A percentile compares a stretch with the other conserved stretches of the same genome.
Conservation (phyloP, 2,888 invertebrate species). For the Thera obeliscata region DNA sequence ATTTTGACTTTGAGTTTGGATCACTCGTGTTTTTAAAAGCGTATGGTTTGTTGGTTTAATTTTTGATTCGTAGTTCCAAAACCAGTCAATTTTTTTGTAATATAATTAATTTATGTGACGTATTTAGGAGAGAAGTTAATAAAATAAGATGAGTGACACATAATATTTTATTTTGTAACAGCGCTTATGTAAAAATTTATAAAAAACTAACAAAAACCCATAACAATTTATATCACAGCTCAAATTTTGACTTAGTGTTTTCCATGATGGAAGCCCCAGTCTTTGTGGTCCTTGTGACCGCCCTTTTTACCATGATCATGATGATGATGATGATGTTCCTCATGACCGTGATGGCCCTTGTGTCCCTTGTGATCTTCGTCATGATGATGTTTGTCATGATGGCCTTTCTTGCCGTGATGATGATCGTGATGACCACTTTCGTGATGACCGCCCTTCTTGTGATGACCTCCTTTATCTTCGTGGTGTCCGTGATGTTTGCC, state of each 20-base stretch:
- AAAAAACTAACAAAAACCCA: conserved; percentile 58
- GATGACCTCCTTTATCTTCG: conserved; percentile 70
- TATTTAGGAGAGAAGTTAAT: too few species aligned
- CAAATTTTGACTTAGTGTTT: conserved; percentile 68
- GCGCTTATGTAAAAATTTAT: conserved; percentile 51
- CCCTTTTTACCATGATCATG: conserved; percentile 81
- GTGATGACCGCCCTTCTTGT: conserved; percentile 79
- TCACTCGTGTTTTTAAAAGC: too few species aligned
- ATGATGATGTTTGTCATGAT: conserved; percentile 77
- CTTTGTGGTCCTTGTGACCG: conserved; percentile 74
- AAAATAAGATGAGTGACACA: not conserved
- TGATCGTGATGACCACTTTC: conserved; percentile 76
- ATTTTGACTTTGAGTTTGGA: too few species aligned
- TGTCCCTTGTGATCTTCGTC: conserved; percentile 78
- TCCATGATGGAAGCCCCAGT: conserved; percentile 78
- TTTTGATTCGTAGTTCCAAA: too few species aligned
- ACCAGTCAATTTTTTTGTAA: too few species aligned
- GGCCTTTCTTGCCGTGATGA: conserved; percentile 76
- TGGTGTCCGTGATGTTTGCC: conserved; percentile 78
- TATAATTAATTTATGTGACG: too few species aligned
- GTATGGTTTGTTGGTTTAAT: too few species aligned
- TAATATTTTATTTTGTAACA: conserved; percentile 41
- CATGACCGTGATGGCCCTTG: conserved; percentile 79
- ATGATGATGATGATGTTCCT: conserved; percentile 77
- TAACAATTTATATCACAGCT: conserved; percentile 70